Conservation (phyloP, 2,888 invertebrate genomes). For the Erannis defoliaria region DNA sequence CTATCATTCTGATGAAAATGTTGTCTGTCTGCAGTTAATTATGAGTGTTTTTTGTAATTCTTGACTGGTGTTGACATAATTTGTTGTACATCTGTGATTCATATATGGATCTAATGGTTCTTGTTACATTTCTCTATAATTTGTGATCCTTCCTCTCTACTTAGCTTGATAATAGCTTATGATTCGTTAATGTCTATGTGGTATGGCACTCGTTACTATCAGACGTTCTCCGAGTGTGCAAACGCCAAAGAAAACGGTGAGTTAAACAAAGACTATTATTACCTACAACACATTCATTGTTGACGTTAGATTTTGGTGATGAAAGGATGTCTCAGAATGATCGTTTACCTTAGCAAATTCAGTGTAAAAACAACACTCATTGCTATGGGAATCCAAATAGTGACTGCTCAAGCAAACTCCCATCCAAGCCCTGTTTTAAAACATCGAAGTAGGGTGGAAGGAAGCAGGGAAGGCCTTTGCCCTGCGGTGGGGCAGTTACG, state of each 20-base stretch:
- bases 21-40: constrained; percentile 47
- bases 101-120: constrained; percentile 71
- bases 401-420: background rate
- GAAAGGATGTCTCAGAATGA: constrained; percentile 28
- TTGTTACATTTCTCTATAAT: constrained; percentile 70
- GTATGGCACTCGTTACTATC: constrained; percentile 85
- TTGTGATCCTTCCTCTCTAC: constrained; percentile 76
- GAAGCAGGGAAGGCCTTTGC: too few relatives aligned
- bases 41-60: constrained; percentile 50
- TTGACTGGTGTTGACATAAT: constrained; percentile 52
- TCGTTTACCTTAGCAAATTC: background rate
- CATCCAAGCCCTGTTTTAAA: background rate
- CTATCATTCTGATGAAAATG: constrained; percentile 48
- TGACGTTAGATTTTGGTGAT: constrained; percentile 46
- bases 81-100: constrained; percentile 65
- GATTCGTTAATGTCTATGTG: constrained; percentile 79
- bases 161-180: constrained; percentile 78
- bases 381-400: background rate
- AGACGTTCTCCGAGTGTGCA: constrained; percentile 84
- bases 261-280: constrained; percentile 53
- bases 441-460: too few relatives aligned
- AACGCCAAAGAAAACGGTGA: constrained; percentile 83
- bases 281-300: constrained; percentile 42
- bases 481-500: too few relatives aligned
- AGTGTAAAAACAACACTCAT: background rate